Percentiles rank a stretch among this genome's conserved stretches.
Evolutionary conservation across 2,888 invertebrate species (phyloP).

Genomic region (Hedya salicella): DNA sequence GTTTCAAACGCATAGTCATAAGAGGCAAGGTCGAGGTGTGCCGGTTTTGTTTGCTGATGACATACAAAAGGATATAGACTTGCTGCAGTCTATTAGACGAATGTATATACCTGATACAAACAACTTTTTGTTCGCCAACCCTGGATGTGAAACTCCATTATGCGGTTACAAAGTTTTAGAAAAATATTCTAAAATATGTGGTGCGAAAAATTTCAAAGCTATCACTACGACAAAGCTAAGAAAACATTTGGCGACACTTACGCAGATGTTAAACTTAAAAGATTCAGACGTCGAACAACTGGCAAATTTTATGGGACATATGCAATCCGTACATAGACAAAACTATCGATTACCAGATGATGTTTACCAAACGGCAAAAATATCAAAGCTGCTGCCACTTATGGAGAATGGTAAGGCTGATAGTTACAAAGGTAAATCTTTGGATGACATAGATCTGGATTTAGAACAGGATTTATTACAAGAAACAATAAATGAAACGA

Average conservation of each 20-base stretch:
- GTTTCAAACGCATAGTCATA: slow-evolving; percentile 22
- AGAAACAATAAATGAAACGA: slow-evolving; percentile 4
- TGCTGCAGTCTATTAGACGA: slow-evolving; percentile 15
- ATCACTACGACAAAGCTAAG: slow-evolving; percentile 53
- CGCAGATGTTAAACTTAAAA: slow-evolving; percentile 53
- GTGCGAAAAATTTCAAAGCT: slow-evolving; percentile 53
- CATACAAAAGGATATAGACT: not conserved
- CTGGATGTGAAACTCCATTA: slow-evolving; percentile 40
- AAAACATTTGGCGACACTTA: slow-evolving; percentile 55
- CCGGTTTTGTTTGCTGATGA: no score
- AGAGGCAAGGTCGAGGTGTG: not conserved
- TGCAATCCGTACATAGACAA: slow-evolving; percentile 3
- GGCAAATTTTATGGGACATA: slow-evolving; percentile 49
- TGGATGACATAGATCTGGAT: slow-evolving; percentile 9
- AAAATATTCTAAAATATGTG: slow-evolving; percentile 48
- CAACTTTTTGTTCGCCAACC: slow-evolving; percentile 25
- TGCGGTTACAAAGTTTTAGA: slow-evolving; percentile 55
- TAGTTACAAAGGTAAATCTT: slow-evolving; percentile 4
- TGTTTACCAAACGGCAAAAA: not conserved
- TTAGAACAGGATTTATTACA: slow-evolving; percentile 12
- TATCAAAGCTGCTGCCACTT: slow-evolving; percentile 3
- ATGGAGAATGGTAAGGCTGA: slow-evolving; percentile 3
- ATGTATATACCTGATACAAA: slow-evolving; percentile 20
- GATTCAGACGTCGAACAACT: slow-evolving; percentile 55
- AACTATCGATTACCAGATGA: slow-evolving; percentile 3